Conservation (phyloP, 2,113 vertebrate genomes). For the Brachyhypopomus gauderio region DNA sequence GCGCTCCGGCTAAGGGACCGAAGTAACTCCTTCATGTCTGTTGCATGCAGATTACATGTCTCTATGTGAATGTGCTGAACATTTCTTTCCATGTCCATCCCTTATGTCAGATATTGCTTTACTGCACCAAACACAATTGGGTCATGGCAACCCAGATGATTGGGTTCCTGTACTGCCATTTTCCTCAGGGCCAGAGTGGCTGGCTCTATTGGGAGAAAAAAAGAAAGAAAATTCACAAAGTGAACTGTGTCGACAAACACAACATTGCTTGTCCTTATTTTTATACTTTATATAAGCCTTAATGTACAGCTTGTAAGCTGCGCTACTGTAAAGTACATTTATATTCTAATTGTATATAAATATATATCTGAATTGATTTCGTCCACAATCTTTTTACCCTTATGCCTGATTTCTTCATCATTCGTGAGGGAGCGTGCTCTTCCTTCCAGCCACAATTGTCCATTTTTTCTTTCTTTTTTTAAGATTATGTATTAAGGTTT, state of each 20-base stretch:
- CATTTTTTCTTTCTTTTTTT: conserved; percentile 64
- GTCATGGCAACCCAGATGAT: conserved; percentile 56
- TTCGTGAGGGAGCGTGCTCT: conserved; percentile 68
- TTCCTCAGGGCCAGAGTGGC: conserved; percentile 61
- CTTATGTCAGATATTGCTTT: conserved; percentile 68
- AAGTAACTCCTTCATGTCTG: conserved; percentile 73
- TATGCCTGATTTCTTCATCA: conserved; percentile 61
- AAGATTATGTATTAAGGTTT: conserved; percentile 76
- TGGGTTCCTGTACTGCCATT: conserved; percentile 75
- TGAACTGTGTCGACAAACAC: conserved; percentile 64
- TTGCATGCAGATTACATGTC: conserved; percentile 82
- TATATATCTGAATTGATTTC: conserved; percentile 66
- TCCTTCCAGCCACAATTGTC: conserved; percentile 67
- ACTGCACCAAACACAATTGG: conserved; percentile 61
- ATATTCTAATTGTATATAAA: conserved; percentile 73
- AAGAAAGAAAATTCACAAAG: conserved; percentile 63
- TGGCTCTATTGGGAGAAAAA: conserved; percentile 55
- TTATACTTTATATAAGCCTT: conserved; percentile 86
- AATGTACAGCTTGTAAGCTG: conserved; percentile 82
- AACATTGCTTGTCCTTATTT: conserved; percentile 83
- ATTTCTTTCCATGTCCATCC: conserved; percentile 75
- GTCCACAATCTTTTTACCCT: conserved; percentile 60
- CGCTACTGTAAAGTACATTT: conserved; percentile 82
- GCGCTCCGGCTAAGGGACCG: conserved; percentile 58
- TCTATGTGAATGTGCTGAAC: conserved; percentile 76